Evolutionary conservation across 1,140 invertebrate species (phyloP), one percentile per base, ranked within the genome.

Genomic region (Ctenoplectra terminalis): DNA sequence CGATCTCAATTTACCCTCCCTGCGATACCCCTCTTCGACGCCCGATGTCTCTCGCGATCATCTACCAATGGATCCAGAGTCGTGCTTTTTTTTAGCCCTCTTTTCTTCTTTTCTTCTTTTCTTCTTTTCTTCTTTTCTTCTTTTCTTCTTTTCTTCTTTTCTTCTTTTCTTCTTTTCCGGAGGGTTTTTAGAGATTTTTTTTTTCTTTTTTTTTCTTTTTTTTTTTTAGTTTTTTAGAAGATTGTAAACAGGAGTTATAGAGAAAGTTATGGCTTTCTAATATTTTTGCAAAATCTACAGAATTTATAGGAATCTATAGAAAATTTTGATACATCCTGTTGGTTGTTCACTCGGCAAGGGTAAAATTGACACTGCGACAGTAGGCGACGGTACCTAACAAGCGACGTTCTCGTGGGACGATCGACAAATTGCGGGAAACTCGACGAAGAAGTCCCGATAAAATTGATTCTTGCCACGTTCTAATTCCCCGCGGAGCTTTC

Each of bases 361-460:
- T 29, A 26, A 75, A 81, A 67, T 75, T 82, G 48, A 40, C 54
- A 29, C 40, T 77, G 64, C 72, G 73, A 67, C 73, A 82, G 52
- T 31, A 23, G n/a, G n/a, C 60, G 46, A 29, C 34, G 31, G 81
- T 71, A 11, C 75, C 86, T 90, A 90, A 90, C 86, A 82, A 88
- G 87, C 56, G 79, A 83, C 56, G 73, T 86, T n/a, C 87, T 81
- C 87, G 17, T 17, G 75, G 87, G 87, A 84, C 70, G 82, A 89
- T 88, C 82, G 73, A 82, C 84, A 87, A 86, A 80, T 82, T 81
- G 79, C 79, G 79, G 37, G 80, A 61, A 82, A 67, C 74, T 67
- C 56, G 72, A 77, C 26, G 73, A 75, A 77, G 71, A 70, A 74
- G 64, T 46, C 52, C 15, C 26, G 52, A 43, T 11, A 79, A 79